These are phyloP conservation scores for Dipodomys merriami DNA, from an alignment of 2,113 vertebrate species.

Conservation along the genomic window DNA sequence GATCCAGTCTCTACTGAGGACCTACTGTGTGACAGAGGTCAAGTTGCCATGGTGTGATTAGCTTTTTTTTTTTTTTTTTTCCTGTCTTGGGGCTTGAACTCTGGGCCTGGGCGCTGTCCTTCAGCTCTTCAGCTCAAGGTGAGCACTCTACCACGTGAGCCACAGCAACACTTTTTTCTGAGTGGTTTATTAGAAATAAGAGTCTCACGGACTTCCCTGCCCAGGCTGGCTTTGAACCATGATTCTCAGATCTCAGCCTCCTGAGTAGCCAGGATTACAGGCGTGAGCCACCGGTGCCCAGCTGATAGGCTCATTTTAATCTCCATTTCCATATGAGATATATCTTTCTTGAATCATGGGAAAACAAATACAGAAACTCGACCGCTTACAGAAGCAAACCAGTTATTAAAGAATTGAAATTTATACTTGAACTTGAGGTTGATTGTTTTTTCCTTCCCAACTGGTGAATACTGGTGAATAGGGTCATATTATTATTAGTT, in stretches of 20 bases:
- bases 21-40: not conserved
- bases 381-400: not conserved
- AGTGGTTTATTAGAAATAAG: no score
- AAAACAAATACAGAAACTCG: not conserved
- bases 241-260: no score
- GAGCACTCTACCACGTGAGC: no score
- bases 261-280: no score
- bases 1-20: not conserved
- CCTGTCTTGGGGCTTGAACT: no score
- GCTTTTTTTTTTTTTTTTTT: no score
- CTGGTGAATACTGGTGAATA: not conserved
- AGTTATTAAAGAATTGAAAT: not conserved
- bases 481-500: not conserved
- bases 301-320: not conserved
- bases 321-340: not conserved
- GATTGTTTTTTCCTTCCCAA: not conserved
- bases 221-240: no score
- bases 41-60: rapidly evolving
- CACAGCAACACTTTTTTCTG: no score
- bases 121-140: no score
- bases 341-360: not conserved
- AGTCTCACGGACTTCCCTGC: no score
- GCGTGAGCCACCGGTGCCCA: no score
- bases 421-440: not conserved
- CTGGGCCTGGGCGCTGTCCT: no score